Evolutionary conservation across 2,797 vertebrate genomes (phyloP), one percentile per base, ranked within the genome.

Genomic region (Pampus argenteus): DNA sequence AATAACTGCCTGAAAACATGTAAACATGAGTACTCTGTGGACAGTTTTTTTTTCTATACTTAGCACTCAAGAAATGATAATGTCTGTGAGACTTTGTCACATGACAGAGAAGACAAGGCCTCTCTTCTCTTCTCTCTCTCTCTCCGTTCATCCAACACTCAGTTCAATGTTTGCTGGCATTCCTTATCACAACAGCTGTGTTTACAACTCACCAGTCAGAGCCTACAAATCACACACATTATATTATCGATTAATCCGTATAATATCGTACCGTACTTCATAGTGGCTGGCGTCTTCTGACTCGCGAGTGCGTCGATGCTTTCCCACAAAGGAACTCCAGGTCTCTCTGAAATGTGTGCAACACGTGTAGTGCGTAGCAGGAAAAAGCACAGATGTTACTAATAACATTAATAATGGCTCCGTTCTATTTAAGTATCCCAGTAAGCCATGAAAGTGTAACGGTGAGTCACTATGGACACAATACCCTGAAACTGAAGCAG

Each of bases 31-130:
- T 42, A 6, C 8, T 28, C 20, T 7, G 9, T 20, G 22, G 14
- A 57, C 28, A 29, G 13, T 26, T 28, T 25, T 22, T 20, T 36
- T 18, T 23, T 29, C 18, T 20, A 31, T 23, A 36, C 6, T n/a
- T 4, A 40, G 22, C 15, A 38, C 38, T 17, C 17, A 0, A n/a
- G 26, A 67, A 56, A 44, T 3, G 25, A 47, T 44, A 44, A 38
- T 38, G 17, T 31, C 34, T 52, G 36, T 22, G 10, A 63, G 38
- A 23, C 25, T 9, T 56, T 17, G 20, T 22, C 28, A 54, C 59
- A 40, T 69, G 47, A 70, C 15, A 10, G 26, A 61, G 36, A 49
- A 36, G 48, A 64, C 62, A 62, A 79, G 18, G 34, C 36, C 3
- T 49, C n/a, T 57, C 44, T 71, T 67, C 28, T 29, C n/a, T n/a